Percentiles rank a stretch among this genome's conserved stretches.
phyloP scores from a whole-genome alignment of 2,797 vertebrate species.

The Acomys russatus region DNA sequence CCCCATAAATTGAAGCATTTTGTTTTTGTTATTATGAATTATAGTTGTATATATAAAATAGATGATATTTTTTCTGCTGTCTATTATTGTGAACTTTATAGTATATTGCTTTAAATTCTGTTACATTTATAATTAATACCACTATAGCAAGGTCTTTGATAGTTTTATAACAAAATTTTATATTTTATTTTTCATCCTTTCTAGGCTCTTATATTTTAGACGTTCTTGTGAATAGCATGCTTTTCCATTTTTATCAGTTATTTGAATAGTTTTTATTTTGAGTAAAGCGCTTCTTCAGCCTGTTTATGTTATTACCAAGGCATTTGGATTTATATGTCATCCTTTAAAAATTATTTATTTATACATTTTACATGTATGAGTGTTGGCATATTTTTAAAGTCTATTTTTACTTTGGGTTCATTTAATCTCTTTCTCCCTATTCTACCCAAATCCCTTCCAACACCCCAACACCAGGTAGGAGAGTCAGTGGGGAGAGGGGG shows the following conservation, averaged over 20 bases:
- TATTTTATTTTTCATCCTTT: neutral
- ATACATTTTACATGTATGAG: neutral
- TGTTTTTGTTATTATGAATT: neutral
- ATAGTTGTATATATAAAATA: neutral
- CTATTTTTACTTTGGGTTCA: too few species aligned
- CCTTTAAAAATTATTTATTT: neutral
- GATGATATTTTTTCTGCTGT: neutral
- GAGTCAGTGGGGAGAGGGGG: too few species aligned
- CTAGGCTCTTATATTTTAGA: neutral
- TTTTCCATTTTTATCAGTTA: neutral
- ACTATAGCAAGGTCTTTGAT: neutral
- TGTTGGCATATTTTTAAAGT: neutral
- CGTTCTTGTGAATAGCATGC: neutral
- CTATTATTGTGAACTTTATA: neutral
- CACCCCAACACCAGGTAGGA: too few species aligned
- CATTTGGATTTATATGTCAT: neutral
- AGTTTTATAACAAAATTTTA: neutral
- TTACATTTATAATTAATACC: neutral
- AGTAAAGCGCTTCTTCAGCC: neutral
- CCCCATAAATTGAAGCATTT: slow-evolving; percentile 11
- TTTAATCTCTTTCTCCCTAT: too few species aligned
- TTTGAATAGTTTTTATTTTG: neutral
- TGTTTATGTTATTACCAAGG: neutral
- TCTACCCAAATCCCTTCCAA: too few species aligned
- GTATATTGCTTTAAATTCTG: neutral